Evolutionary conservation across 2,113 vertebrate species (phyloP), one percentile per base, ranked within the genome.

Genomic region (Vulpes vulpes): DNA sequence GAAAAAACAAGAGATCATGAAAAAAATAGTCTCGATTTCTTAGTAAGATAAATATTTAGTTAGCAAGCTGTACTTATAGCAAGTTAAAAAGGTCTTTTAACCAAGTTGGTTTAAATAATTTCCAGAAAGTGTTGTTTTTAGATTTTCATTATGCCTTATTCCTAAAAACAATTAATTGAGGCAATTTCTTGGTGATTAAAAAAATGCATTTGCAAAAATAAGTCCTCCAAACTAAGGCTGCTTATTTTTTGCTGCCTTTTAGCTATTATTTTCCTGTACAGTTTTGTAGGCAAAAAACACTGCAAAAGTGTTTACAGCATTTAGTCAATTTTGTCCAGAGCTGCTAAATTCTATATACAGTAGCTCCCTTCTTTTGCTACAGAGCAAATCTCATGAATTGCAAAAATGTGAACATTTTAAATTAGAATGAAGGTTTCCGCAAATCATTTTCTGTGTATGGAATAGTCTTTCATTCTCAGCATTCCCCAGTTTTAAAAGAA

Each of bases 121-220:
- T 25, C 15, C 65, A 89, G 71, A 91, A 90, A 93, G 65, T 49
- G 43, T 69, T 97, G 74, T 89, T 80, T 71, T 89, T 73, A 76
- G 55, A 25, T 93, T 67, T 93, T 74, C 4, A 1, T 89, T 83
- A 79, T 82, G 60, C 19, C 60, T 81, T 84, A 53, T 82, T 95
- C 93, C 73, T 89, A 93, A 91, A 91, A 97, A 64, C 65, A 92
- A 89, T 96, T 85, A 94, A 91, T 81, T 93, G 86, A 87, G 55
- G 49, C n/a, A 59, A 94, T 96, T 83, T 96, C 30, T 95, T 94
- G 85, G 91, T 81, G 85, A 95, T 97, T 97, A 94, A 91, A 94
- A 95, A 96, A 94, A 74, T 62, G 7, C n/a, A 83, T 80, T 96
- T 96, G 15, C 43, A 85, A 73, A 95, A 83, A 69, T 62, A 83